Conservation (phyloP, 53 echinoderm and acorn worm genomes). For the Arbacia lixula region DNA sequence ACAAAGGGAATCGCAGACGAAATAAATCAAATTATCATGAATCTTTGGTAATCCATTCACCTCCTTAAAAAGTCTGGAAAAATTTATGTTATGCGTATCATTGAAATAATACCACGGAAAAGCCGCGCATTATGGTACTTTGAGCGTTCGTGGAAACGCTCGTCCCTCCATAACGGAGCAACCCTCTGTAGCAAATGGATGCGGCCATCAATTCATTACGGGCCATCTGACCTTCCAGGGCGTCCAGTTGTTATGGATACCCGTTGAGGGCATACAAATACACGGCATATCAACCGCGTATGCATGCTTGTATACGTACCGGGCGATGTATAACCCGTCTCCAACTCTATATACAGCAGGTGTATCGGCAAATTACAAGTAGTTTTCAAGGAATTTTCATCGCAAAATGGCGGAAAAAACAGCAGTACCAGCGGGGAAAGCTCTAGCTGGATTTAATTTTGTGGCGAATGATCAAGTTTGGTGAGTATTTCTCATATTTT, state of each 20-base stretch:
- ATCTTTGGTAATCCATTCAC: background rate
- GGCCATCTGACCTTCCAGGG: constrained; percentile 66
- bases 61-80: background rate
- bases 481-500: too few species aligned
- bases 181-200: constrained; percentile 46
- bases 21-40: background rate
- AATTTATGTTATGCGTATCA: background rate
- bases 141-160: background rate
- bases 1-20: constrained; percentile 29
- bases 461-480: constrained; percentile 97
- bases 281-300: background rate
- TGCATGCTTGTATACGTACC: too few species aligned
- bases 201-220: constrained; percentile 74
- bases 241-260: constrained; percentile 92
- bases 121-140: background rate
- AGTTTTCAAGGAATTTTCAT: background rate
- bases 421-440: constrained; percentile 62
- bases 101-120: too few species aligned
- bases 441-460: constrained; percentile 83
- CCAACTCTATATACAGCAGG: too few species aligned
- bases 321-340: too few species aligned
- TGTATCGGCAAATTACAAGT: too few species aligned
- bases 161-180: background rate
- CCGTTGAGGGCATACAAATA: constrained; percentile 57
- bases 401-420: constrained; percentile 65